A percentile compares a stretch with the other conserved stretches of the same genome.
Evolutionary conservation across 2,888 invertebrate species (phyloP).

Genomic region (Acronicta alni): DNA sequence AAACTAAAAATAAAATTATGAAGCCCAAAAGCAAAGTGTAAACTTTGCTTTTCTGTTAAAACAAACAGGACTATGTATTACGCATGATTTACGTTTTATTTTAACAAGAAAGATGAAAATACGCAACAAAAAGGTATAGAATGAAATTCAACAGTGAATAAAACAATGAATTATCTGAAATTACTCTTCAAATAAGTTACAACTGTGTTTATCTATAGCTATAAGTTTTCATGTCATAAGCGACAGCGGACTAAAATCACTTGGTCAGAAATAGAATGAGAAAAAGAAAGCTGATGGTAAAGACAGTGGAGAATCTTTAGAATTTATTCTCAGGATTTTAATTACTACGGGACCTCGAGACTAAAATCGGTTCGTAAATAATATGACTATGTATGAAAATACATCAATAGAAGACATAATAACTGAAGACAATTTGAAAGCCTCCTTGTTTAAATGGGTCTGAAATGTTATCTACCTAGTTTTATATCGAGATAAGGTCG

Average conservation of each 20-base stretch:
- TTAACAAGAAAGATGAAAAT: slow-evolving; percentile 12
- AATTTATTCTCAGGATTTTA: too few species aligned
- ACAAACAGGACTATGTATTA: slow-evolving; percentile 18
- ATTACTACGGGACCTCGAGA: too few species aligned
- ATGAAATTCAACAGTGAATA: slow-evolving; percentile 40
- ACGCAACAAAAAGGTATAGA: slow-evolving; percentile 4
- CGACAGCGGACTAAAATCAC: slow-evolving; percentile 22
- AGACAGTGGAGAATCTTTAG: too few species aligned
- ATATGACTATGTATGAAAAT: too few species aligned
- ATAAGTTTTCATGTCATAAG: slow-evolving; percentile 9
- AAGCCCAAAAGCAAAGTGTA: slow-evolving; percentile 33
- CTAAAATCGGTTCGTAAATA: too few species aligned
- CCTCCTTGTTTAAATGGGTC: too few species aligned
- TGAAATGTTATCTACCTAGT: too few species aligned
- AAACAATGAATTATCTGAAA: slow-evolving; percentile 56
- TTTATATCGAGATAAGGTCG: too few species aligned
- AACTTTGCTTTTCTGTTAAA: slow-evolving; percentile 18
- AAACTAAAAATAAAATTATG: slow-evolving; percentile 22
- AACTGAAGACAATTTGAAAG: too few species aligned
- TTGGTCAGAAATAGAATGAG: not conserved
- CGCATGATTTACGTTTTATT: slow-evolving; percentile 35
- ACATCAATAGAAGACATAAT: too few species aligned
- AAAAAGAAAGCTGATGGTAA: not conserved
- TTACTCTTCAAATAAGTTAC: slow-evolving; percentile 44
- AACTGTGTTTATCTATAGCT: slow-evolving; percentile 27